Conservation (phyloP, 2,888 invertebrate genomes). For the Omphaloscelis lunosa region DNA sequence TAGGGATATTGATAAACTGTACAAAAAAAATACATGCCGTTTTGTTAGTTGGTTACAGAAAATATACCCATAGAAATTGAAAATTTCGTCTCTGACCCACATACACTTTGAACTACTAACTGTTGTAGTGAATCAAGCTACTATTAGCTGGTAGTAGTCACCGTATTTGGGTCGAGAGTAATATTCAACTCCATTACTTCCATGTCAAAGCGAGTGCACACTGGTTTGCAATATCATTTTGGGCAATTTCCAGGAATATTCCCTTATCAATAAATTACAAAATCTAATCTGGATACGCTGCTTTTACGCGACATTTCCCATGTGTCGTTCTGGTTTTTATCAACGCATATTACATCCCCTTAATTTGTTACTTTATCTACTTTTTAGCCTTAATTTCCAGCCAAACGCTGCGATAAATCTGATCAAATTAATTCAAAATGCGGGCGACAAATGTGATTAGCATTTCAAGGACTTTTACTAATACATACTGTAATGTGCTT, state of each 20-base stretch:
- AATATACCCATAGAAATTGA: too few species aligned
- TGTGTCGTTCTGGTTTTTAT: conserved; percentile 39
- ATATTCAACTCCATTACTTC: conserved; percentile 4
- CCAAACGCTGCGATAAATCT: conserved; percentile 19
- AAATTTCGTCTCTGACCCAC: too few species aligned
- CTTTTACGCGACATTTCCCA: conserved; percentile 38
- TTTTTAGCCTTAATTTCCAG: conserved; percentile 34
- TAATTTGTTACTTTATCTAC: conserved; percentile 39
- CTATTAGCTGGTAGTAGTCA: not conserved
- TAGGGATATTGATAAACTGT: too few species aligned
- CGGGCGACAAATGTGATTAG: conserved; percentile 44
- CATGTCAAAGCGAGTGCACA: not conserved
- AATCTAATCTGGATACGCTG: conserved; percentile 38
- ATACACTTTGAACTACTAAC: not conserved
- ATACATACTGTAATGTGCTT: not conserved
- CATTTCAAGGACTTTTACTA: conserved; percentile 23
- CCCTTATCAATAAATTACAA: conserved; percentile 33
- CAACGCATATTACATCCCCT: conserved; percentile 38
- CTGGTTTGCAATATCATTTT: conserved; percentile 4
- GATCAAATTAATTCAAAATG: conserved; percentile 36
- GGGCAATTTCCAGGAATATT: not conserved
- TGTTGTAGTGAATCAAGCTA: not conserved
- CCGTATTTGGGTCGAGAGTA: not conserved
- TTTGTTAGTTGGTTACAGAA: too few species aligned
- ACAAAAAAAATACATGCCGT: too few species aligned